phyloP scores from a whole-genome alignment of 2,797 vertebrate genomes.

The Sus cebifrons region DNA sequence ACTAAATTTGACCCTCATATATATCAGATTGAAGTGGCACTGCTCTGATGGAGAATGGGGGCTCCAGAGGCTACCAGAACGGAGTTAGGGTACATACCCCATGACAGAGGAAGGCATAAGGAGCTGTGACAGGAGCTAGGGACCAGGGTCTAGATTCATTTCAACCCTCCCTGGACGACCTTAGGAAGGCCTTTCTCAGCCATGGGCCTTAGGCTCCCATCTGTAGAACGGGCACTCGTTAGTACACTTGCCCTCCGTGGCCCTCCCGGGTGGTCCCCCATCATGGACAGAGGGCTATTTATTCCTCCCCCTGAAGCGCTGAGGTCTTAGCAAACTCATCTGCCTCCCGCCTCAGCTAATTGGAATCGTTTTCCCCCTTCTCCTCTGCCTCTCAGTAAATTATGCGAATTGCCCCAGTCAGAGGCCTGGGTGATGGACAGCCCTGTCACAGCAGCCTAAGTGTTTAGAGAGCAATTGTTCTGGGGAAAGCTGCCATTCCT shows the following conservation, averaged over 20 bases:
- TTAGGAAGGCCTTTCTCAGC: slow-evolving; percentile 24
- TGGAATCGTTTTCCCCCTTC: slow-evolving; percentile 85
- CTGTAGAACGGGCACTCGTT: neutral
- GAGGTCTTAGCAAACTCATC: slow-evolving; percentile 85
- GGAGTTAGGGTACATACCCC: neutral
- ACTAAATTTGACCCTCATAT: neutral
- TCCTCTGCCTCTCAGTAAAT: slow-evolving; percentile 79
- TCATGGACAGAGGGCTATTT: slow-evolving; percentile 40
- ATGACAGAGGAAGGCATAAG: neutral
- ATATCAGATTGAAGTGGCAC: neutral
- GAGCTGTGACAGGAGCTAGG: neutral
- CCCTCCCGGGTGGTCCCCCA: neutral
- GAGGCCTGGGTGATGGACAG: slow-evolving; percentile 92
- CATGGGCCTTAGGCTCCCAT: neutral
- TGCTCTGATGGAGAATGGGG: neutral
- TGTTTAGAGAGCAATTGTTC: slow-evolving; percentile 91
- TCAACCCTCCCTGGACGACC: neutral
- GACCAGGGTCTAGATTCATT: neutral
- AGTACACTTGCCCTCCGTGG: neutral
- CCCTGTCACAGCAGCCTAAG: slow-evolving; percentile 91
- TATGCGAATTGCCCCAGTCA: slow-evolving; percentile 90
- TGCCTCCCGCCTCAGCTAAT: slow-evolving; percentile 89
- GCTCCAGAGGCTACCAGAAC: neutral
- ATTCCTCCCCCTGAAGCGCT: slow-evolving; percentile 72
- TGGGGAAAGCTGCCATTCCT: slow-evolving; percentile 89